Percentiles rank a stretch among this genome's conserved stretches.
Conservation (phyloP, 2,113 vertebrate genomes). For the Chaetorhynchus papuensis region DNA sequence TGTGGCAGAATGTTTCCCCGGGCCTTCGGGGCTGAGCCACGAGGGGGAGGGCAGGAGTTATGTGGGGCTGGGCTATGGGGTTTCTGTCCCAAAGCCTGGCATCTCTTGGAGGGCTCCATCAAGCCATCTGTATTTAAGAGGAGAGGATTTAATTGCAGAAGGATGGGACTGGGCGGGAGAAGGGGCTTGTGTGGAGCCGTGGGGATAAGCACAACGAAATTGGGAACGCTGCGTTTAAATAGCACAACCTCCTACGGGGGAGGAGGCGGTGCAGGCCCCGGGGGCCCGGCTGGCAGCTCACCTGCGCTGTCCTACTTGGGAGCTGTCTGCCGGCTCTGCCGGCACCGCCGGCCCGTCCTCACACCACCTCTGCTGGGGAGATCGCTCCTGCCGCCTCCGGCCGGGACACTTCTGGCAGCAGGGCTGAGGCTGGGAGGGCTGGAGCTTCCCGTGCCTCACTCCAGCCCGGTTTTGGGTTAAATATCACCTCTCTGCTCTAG, state of each 20-base stretch:
- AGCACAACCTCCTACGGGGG: not conserved
- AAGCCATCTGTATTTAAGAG: accelerated
- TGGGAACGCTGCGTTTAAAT: not conserved
- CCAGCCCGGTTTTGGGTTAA: no score
- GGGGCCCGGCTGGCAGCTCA: not conserved
- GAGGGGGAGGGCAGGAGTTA: no score
- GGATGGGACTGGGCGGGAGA: accelerated
- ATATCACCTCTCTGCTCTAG: not conserved
- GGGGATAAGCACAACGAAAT: accelerated
- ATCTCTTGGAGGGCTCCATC: not conserved
- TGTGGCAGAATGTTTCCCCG: no score
- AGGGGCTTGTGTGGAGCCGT: accelerated
- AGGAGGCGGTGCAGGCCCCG: accelerated
- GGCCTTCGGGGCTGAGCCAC: not conserved
- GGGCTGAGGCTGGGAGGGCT: not conserved
- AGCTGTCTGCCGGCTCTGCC: not conserved
- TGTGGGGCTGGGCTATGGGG: accelerated
- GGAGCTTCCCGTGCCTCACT: not conserved
- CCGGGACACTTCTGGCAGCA: accelerated
- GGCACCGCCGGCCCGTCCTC: not conserved
- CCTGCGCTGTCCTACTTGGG: not conserved
- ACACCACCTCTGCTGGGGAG: not conserved
- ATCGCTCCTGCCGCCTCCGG: accelerated
- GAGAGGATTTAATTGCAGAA: not conserved
- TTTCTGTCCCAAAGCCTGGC: no score